These are phyloP conservation scores for Nipponia nippon DNA, from an alignment of 2,113 vertebrate species.

Conservation along the genomic window DNA sequence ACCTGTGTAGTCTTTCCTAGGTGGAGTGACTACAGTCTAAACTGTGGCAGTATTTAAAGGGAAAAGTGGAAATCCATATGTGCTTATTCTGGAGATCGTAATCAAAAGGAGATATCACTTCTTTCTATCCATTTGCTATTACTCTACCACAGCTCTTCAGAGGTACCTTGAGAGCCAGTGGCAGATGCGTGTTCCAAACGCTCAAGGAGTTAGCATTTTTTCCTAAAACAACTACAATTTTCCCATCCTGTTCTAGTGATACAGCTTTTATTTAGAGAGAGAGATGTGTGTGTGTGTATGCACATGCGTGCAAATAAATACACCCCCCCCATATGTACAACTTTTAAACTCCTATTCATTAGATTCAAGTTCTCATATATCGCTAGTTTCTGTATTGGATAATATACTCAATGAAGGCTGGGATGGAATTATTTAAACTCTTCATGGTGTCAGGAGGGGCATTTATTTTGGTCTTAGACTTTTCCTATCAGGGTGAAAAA, in stretches of 20 bases:
- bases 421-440: neutral
- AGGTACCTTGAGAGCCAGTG: neutral
- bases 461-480: neutral
- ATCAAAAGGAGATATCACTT: neutral
- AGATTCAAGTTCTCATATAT: neutral
- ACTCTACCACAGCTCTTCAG: neutral
- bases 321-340: neutral
- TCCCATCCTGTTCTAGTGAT: neutral
- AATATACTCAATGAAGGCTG: neutral
- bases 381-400: neutral
- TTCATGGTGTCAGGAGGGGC: neutral
- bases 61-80: neutral
- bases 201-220: neutral
- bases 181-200: neutral
- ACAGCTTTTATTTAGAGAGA: neutral
- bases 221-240: neutral
- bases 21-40: neutral
- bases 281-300: accelerated
- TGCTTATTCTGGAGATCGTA: neutral
- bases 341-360: neutral
- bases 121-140: neutral
- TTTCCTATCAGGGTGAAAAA: neutral
- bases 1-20: neutral
- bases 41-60: neutral
- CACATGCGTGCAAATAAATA: neutral